A percentile compares a stretch with the other conserved stretches of the same genome.
Conservation (phyloP, 2,113 vertebrate species). For the Platycercus adscitus region DNA sequence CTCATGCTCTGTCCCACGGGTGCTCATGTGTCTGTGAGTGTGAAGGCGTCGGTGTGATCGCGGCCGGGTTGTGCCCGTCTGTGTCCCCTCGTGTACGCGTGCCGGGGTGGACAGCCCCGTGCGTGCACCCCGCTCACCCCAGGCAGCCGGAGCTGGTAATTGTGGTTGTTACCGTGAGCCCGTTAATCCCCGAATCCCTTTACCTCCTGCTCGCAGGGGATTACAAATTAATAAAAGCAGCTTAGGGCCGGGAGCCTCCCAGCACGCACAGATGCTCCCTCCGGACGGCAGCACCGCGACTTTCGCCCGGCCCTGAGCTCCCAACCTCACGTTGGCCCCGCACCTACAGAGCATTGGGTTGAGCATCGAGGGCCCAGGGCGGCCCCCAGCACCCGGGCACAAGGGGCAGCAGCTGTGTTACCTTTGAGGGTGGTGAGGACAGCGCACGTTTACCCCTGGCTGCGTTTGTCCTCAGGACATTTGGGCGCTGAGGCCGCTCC, state of each 20-base stretch:
- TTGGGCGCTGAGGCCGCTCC: accelerated
- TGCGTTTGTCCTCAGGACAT: accelerated
- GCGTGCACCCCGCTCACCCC: background rate
- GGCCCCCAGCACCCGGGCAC: background rate
- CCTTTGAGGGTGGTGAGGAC: background rate
- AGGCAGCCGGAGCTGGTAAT: slow-evolving; percentile 57
- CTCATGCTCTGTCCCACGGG: accelerated
- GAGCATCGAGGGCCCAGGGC: background rate
- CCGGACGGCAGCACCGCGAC: background rate
- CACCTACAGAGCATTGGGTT: background rate
- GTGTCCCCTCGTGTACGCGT: background rate
- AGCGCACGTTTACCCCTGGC: background rate
- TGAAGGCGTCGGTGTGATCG: accelerated
- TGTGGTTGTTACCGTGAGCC: slow-evolving; percentile 71
- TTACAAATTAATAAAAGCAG: slow-evolving; percentile 74
- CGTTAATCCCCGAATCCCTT: slow-evolving; percentile 71
- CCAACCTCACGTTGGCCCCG: background rate
- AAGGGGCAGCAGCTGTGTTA: background rate
- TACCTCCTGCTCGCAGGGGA: slow-evolving; percentile 65
- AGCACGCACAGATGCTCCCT: slow-evolving; percentile 50
- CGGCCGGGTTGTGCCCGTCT: background rate
- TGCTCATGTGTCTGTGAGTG: accelerated
- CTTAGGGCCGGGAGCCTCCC: slow-evolving; percentile 50
- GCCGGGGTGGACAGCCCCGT: background rate
- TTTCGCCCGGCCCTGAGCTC: slow-evolving; percentile 1